Percentiles rank a stretch among this genome's conserved stretches.
phyloP scores from a whole-genome alignment of 2,888 invertebrate genomes.

The Cheilosia variabilis region DNA sequence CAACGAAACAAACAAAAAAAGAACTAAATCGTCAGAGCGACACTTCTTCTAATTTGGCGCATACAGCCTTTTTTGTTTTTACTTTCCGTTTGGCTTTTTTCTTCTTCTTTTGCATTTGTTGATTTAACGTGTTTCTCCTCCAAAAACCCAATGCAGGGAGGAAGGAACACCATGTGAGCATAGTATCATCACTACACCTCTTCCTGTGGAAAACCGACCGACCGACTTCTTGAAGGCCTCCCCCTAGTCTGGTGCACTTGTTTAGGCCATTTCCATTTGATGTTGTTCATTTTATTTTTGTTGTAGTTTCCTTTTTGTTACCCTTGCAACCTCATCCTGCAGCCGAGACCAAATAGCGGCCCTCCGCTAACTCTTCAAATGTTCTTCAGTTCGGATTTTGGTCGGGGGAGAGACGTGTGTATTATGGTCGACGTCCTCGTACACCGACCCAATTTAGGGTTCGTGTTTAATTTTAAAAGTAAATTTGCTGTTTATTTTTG shows the following conservation, averaged over 20 bases:
- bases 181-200: conserved; percentile 25
- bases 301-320: conserved; percentile 11
- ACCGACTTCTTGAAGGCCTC: conserved; percentile 40
- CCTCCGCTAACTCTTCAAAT: conserved; percentile 34
- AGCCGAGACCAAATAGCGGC: conserved; percentile 3
- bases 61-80: conserved; percentile 35
- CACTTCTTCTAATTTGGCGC: conserved; percentile 72
- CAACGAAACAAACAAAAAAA: conserved; percentile 24
- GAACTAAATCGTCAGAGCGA: conserved; percentile 34
- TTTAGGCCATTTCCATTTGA: conserved; percentile 66
- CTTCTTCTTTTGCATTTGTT: conserved; percentile 2
- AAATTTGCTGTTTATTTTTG: conserved; percentile 71
- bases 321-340: conserved; percentile 39
- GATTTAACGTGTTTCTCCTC: conserved; percentile 4
- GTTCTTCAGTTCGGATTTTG: conserved; percentile 44
- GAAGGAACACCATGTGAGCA: conserved; percentile 49
- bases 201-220: not conserved
- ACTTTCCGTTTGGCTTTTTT: conserved; percentile 18
- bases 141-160: conserved; percentile 12
- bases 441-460: conserved; percentile 71
- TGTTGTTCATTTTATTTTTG: conserved; percentile 58
- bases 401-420: conserved; percentile 35
- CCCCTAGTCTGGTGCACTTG: conserved; percentile 57
- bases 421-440: conserved; percentile 48
- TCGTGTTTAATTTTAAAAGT: conserved; percentile 74